Percentiles rank a stretch among this genome's conserved stretches.
Evolutionary conservation across 1,140 invertebrate genomes (phyloP).

Genomic region (Drosophila jambulina): DNA sequence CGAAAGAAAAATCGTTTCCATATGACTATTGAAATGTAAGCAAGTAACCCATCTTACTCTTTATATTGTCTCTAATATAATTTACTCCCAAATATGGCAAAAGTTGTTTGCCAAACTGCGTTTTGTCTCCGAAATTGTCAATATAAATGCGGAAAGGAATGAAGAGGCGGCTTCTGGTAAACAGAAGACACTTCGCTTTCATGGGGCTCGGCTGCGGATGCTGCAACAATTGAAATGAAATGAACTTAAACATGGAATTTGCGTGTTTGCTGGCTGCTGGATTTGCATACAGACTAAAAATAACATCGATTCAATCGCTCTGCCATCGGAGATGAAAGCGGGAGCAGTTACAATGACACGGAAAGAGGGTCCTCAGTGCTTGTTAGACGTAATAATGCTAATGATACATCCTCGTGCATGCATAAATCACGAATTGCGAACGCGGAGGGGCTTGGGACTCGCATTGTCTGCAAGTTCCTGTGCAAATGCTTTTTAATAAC

Average conservation of each 20-base stretch:
- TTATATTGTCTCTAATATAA: not conserved
- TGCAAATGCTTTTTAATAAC: not conserved
- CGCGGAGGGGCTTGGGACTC: not conserved
- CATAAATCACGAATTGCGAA: slow-evolving; percentile 8
- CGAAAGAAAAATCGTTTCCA: not conserved
- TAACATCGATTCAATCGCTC: slow-evolving; percentile 22
- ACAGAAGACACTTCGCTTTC: slow-evolving; percentile 21
- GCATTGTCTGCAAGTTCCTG: not conserved
- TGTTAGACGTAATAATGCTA: slow-evolving; percentile 27
- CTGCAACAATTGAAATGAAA: slow-evolving; percentile 30
- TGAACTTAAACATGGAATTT: slow-evolving; percentile 35
- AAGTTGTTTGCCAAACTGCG: slow-evolving; percentile 7
- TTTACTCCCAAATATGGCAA: not conserved
- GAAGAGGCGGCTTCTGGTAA: slow-evolving; percentile 10
- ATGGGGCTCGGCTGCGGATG: slow-evolving; percentile 7
- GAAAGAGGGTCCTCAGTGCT: slow-evolving; percentile 2
- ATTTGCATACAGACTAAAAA: slow-evolving; percentile 41
- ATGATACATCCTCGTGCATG: slow-evolving; percentile 8
- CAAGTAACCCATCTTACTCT: not conserved
- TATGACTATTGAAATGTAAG: not conserved
- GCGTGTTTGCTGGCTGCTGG: slow-evolving; percentile 19
- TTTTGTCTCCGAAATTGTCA: slow-evolving; percentile 2
- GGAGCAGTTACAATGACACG: not conserved
- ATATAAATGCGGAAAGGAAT: not conserved
- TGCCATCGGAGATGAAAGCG: slow-evolving; percentile 3